A percentile compares a stretch with the other conserved stretches of the same genome.
Evolutionary conservation across 2,113 vertebrate genomes (phyloP).

Genomic region (Dolichotis patagonum): DNA sequence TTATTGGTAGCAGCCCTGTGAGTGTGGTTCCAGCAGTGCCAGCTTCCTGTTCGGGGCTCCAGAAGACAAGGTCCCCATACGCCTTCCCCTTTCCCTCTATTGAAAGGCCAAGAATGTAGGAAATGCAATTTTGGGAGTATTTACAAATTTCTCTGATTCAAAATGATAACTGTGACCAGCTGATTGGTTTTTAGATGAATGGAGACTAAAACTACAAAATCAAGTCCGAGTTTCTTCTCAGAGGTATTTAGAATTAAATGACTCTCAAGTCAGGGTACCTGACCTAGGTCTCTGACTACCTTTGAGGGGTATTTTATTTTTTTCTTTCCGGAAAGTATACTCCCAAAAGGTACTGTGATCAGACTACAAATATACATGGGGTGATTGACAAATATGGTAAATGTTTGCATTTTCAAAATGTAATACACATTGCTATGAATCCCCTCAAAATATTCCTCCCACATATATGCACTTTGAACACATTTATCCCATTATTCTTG

Average conservation of each 20-base stretch:
- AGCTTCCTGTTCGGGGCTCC: neutral
- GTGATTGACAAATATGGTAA: neutral
- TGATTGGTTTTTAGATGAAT: constrained; percentile 74
- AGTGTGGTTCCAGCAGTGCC: neutral
- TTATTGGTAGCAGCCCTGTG: neutral
- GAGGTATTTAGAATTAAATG: constrained; percentile 78
- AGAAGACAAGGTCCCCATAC: neutral
- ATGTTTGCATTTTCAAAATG: neutral
- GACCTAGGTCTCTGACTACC: constrained; percentile 68
- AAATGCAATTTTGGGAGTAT: constrained; percentile 73
- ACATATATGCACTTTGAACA: neutral
- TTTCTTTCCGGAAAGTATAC: constrained; percentile 42
- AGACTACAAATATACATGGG: constrained; percentile 70
- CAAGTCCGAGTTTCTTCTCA: constrained; percentile 80
- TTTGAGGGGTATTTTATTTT: constrained; percentile 31
- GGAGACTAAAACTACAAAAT: constrained; percentile 76
- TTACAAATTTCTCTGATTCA: constrained; percentile 79
- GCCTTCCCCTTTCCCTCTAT: neutral
- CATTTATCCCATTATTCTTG: neutral
- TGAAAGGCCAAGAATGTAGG: constrained; percentile 65
- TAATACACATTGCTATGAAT: neutral
- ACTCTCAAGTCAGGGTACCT: constrained; percentile 79
- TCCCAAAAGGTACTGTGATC: constrained; percentile 78
- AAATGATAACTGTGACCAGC: constrained; percentile 69
- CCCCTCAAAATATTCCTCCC: neutral